Base-by-base conservation (phyloP, 2,797 vertebrate species). In the Tapera naevia region DNA sequence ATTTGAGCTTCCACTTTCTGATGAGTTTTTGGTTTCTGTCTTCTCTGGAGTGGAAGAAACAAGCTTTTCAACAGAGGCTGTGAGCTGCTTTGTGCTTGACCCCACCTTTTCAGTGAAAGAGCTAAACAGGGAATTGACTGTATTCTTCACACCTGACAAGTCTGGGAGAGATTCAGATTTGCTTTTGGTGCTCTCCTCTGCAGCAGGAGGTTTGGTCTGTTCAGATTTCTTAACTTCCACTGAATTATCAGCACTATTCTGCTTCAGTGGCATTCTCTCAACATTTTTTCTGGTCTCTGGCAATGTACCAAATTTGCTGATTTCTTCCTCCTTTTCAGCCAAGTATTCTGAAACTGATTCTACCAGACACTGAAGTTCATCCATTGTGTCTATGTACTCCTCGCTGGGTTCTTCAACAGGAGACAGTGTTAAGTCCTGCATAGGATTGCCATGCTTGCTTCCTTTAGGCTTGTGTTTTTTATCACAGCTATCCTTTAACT, bases 281-380 rank as follows among this genome's bases (percentile, higher is more conserved):
- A 50, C 10, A 6, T 23, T 33, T 83, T 90, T 96, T 95, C 92
- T 98, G n/a, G 96, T 94, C 96, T 98, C 98, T 58, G 98, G 97
- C 80, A 99, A 85, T 6, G 98, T 95, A 95, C 98, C 98, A 94
- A 98, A 99, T 83, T 97, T 98, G 79, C 97, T 99, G 75, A 99
- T 98, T 97, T 99, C 99, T 91, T 99, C 98, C 96, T 99, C 99
- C 93, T 99, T 99, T 89, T 99, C 98, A 78, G 98, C 98, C 87
- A 99, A 97, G 94, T 99, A 99, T 94, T 99, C 99, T 60, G 99
- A 99, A 60, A 99, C 99, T 2, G 98, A 98, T 95, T 99, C 98
- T 64, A 99, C 98, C 60, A 99, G 98, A 96, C 98, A 99, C 62
- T 99, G 98, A 86, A 99, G 98, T 93, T 99, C 99, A 95, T 98